Conservation (phyloP, 2,888 invertebrate genomes). For the Lysandra coridon region DNA sequence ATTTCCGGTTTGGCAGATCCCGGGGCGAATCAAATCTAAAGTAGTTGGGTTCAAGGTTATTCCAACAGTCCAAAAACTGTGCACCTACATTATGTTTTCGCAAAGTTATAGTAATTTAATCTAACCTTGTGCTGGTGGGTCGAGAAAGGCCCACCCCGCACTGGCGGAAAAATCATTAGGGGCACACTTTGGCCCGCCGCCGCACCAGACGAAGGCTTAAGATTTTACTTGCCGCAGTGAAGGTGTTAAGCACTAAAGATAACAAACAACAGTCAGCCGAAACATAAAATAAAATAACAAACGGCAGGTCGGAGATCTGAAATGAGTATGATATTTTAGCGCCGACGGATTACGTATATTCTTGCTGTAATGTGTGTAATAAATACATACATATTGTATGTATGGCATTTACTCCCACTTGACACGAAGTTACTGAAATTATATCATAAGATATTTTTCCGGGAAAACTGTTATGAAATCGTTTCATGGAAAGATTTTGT, state of each 20-base stretch:
- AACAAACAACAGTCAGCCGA: constrained; percentile 9
- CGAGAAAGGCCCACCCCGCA: no score
- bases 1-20: no score
- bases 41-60: no score
- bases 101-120: no score
- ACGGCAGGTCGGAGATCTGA: constrained; percentile 5
- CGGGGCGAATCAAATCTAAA: no score
- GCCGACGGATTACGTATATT: constrained; percentile 16
- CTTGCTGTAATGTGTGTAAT: constrained; percentile 5
- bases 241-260: not conserved
- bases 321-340: constrained; percentile 26
- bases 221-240: no score
- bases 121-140: no score
- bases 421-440: not conserved
- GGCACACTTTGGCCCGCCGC: no score
- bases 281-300: constrained; percentile 26
- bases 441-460: not conserved
- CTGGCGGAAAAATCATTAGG: no score
- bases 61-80: no score
- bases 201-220: no score
- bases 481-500: not conserved
- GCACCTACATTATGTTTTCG: no score
- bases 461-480: not conserved
- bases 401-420: not conserved
- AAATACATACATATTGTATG: constrained; percentile 1